Evolutionary conservation across 2,113 vertebrate species (phyloP).

Genomic region (Cheilinus undulatus): DNA sequence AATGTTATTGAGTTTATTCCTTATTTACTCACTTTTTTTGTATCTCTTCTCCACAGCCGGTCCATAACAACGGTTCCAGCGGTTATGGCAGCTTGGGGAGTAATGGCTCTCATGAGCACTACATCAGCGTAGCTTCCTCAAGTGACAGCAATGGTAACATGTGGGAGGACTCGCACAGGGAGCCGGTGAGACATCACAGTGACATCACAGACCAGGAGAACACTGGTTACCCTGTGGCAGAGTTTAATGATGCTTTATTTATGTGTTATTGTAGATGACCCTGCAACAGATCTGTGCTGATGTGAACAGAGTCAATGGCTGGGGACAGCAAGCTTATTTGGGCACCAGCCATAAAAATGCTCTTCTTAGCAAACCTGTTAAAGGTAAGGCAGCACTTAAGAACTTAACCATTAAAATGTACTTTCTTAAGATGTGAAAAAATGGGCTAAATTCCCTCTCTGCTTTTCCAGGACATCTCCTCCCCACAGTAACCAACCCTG

Average conservation of each 20-base stretch:
- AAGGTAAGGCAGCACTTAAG: conserved; percentile 57
- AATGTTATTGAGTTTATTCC: not conserved
- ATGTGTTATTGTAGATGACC: conserved; percentile 79
- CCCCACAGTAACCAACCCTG: conserved; percentile 53
- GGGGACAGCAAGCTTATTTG: conserved; percentile 86
- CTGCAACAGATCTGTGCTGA: conserved; percentile 88
- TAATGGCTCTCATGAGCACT: conserved; percentile 89
- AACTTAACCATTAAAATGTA: not conserved
- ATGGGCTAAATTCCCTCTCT: not conserved
- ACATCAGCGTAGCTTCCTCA: conserved; percentile 87
- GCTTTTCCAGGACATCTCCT: conserved; percentile 39
- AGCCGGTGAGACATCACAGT: conserved; percentile 71
- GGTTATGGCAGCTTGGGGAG: conserved; percentile 91
- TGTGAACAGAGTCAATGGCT: conserved; percentile 87
- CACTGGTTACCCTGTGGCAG: not conserved
- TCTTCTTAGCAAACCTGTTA: conserved; percentile 47
- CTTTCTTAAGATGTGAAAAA: not conserved
- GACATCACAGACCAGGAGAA: not conserved
- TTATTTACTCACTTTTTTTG: not conserved
- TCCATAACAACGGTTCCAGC: conserved; percentile 89
- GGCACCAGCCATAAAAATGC: conserved; percentile 80
- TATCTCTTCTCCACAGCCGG: conserved; percentile 79
- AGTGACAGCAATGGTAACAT: conserved; percentile 88
- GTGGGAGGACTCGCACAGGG: conserved; percentile 81
- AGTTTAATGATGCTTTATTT: not conserved